Evolutionary conservation across 2,888 invertebrate genomes (phyloP), one percentile per base, ranked within the genome.

Genomic region (Cepaea hortensis): DNA sequence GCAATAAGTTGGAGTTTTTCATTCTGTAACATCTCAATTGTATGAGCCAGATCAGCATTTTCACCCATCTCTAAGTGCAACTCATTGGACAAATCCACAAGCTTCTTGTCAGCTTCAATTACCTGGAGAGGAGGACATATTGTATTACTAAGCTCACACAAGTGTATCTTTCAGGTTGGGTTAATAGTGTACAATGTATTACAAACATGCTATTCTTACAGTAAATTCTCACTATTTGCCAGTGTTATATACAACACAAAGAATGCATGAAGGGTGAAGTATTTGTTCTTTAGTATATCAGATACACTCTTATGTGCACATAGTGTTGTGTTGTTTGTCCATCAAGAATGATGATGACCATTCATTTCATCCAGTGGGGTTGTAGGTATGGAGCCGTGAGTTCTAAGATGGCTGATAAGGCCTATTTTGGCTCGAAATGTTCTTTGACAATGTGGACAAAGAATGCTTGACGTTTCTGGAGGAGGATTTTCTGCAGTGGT

Each of bases 21-120:
- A 46, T 91, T 90, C 84, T 91, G 90, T 7, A 92, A 81, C n/a
- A 89, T 85, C 76, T 91, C 91, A 55, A 91, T 84, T 84, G 88
- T 91, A n/a, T 90, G 87, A 23, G 90, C 90, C 9, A 92, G 88
- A 7, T 91, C 91, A 13, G 90, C 87, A 87, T 90, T 91, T 87
- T 92, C 92, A 20, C 90, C 90, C 77, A 91, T 90, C 89, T 93
- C 92, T 15, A 90, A 87, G 75, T 92, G 91, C n/a, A 93, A 86
- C 88, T 93, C 93, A 35, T 93, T 93, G 35, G 90, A 90, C 85
- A 93, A 81, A 76, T 93, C 93, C 75, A 90, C 91, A 81, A 93
- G 90, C 88, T 92, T 93, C 81, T 90, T 91, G 87, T 94, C 93
- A 89, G 91, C 91, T 87, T 94, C 94, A 76, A 93, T 92, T 65